Conservation (phyloP, 2,113 vertebrate species). For the Synodontis membranacea region DNA sequence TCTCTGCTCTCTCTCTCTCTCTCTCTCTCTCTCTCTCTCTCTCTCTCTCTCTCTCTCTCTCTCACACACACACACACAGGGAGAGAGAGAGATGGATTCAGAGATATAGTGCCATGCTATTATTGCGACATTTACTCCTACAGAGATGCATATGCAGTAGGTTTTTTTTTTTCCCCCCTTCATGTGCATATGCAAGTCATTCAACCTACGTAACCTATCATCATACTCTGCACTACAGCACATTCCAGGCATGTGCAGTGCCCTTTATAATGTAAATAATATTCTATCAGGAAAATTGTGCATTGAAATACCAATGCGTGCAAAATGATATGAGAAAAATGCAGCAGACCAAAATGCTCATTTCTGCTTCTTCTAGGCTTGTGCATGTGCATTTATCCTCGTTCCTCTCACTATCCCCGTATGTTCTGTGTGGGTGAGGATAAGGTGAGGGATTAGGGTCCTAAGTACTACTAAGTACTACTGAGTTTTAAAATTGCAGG, state of each 20-base stretch:
- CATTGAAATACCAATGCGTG: neutral
- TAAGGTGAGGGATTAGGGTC: neutral
- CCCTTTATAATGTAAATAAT: neutral
- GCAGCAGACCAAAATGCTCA: neutral
- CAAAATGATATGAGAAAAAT: neutral
- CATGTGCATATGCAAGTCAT: slow-evolving; percentile 9
- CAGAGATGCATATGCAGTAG: neutral
- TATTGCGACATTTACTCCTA: neutral
- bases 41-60: neutral
- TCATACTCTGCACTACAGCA: neutral
- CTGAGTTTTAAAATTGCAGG: neutral
- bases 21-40: neutral
- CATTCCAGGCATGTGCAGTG: neutral
- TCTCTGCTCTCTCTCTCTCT: neutral
- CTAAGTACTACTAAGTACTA: neutral
- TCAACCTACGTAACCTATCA: neutral
- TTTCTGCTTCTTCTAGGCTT: no score
- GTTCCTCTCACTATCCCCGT: neutral
- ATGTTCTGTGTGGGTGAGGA: neutral
- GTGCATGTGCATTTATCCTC: neutral
- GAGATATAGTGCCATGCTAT: neutral
- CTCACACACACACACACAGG: slow-evolving; percentile 1
- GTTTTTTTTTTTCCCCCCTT: neutral
- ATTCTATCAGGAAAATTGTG: neutral
- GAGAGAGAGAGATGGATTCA: slow-evolving; percentile 29